Base-by-base conservation (phyloP, 2,888 invertebrate genomes). In the Sminthurinus aureus region DNA sequence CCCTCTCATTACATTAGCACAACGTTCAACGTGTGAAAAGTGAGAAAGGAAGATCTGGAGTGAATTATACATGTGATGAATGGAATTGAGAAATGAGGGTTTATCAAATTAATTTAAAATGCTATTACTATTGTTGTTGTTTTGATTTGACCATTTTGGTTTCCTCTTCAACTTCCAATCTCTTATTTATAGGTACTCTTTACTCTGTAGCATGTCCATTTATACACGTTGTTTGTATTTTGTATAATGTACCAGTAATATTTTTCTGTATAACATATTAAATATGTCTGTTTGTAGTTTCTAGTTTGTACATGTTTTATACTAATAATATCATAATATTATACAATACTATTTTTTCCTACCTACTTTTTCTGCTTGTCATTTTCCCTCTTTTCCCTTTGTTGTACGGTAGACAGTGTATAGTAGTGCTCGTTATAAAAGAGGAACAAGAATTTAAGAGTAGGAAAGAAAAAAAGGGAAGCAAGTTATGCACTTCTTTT, bases 101-200 rank as follows among this genome's bases (percentile, higher is more conserved):
- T 74, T 81, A 81, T 81, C 26, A 81, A 75, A 20, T 64, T 75
- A 81, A 81, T 81, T 81, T 74, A 58, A 81, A 74, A 75, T 81
- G 51, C 73, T 80, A 52, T 80, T 80, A 38, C 38, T 38, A 71
- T 80, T 80, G 74, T 81, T 81, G 81, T 81, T 81, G 58, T 81
- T 81, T 81, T 81, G 81, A 24, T 74, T 26, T n/a, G n/a, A n/a
- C n/a, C n/a, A n/a, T n/a, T n/a, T n/a, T n/a, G n/a, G n/a, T n/a
- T 73, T 80, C 58, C n/a, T 12, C 58, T 76, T 76, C 58, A 20
- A 20, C 22, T 58, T 51, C 51, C 0, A 13, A 38, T n/a, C 51
- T 75, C 75, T 51, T 20, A n/a, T n/a, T n/a, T n/a, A n/a, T n/a
- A n/a, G n/a, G n/a, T 69, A 69, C n/a, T 51, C 76, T 52, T 20